Evolutionary conservation across 2,113 vertebrate species (phyloP).

Genomic region (Recurvirostra avosetta): DNA sequence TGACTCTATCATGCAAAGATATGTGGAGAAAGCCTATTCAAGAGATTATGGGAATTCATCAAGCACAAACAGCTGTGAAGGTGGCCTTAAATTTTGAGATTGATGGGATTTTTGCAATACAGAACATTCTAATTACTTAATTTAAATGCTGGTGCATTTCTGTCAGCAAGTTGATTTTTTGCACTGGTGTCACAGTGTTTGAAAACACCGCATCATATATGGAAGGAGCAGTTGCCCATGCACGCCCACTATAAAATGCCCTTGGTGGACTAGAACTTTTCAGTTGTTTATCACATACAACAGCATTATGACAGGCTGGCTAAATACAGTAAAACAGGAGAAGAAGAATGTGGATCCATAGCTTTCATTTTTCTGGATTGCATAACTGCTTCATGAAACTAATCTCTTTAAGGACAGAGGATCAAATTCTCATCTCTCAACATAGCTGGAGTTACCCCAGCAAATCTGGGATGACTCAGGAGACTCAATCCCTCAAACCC

Average conservation of each 20-base stretch:
- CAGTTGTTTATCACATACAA: slow-evolving; percentile 1
- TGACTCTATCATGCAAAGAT: not conserved
- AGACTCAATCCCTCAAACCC: not conserved
- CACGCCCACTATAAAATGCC: not conserved
- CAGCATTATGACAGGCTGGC: not conserved
- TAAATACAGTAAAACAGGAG: slow-evolving; percentile 28
- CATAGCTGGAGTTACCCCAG: not conserved
- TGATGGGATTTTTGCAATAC: slow-evolving; percentile 7
- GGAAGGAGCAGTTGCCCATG: not conserved
- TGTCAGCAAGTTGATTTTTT: not conserved
- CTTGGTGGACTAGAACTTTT: not conserved
- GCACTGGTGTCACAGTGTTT: not conserved
- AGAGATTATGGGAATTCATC: not conserved
- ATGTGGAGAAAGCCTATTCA: not conserved
- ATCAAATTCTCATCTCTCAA: slow-evolving; percentile 6
- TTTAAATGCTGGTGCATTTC: not conserved
- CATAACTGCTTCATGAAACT: not conserved
- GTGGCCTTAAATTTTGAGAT: not conserved
- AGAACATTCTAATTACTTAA: not conserved
- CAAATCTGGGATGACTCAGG: slow-evolving; percentile 3
- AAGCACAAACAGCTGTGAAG: not conserved
- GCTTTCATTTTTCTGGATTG: slow-evolving; percentile 31
- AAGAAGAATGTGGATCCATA: not conserved
- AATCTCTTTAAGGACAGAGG: slow-evolving; percentile 7
- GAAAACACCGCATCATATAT: not conserved